Conservation (phyloP, 2,113 vertebrate genomes). For the Phalacrocorax aristotelis region DNA sequence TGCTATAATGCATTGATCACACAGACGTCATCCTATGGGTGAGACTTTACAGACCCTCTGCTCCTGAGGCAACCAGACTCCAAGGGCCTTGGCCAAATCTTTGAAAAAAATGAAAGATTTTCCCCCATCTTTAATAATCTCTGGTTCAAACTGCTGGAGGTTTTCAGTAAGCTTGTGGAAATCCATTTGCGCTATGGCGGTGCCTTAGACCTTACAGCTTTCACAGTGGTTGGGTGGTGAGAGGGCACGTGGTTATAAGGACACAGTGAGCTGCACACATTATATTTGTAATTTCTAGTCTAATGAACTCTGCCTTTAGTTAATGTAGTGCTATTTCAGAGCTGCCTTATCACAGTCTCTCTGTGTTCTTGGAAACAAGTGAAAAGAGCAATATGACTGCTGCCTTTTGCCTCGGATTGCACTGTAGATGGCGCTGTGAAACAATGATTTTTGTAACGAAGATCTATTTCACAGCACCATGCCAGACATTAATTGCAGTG, state of each 20-base stretch:
- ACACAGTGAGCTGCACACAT: background rate
- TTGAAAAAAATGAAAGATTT: background rate
- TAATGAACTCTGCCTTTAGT: background rate
- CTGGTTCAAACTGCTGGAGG: background rate
- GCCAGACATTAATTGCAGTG: constrained; percentile 56
- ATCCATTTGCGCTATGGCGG: background rate
- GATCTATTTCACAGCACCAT: constrained; percentile 15
- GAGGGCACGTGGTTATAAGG: rapidly evolving
- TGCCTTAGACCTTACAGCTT: background rate
- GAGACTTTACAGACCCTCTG: background rate
- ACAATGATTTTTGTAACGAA: constrained; percentile 2
- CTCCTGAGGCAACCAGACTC: background rate
- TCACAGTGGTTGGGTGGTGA: background rate
- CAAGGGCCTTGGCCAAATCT: background rate
- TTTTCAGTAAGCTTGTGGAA: background rate
- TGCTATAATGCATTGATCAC: background rate
- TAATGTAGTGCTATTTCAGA: background rate
- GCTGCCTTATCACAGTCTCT: background rate
- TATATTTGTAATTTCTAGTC: background rate
- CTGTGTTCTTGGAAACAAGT: background rate
- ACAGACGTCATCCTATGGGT: rapidly evolving
- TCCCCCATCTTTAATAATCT: background rate
- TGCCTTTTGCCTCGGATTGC: background rate
- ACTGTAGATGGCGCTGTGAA: constrained; percentile 32
- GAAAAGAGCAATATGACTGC: background rate